A percentile compares a stretch with the other conserved stretches of the same genome.
Conservation (phyloP, 2,888 invertebrate species). For the Mechanitis messenoides region DNA sequence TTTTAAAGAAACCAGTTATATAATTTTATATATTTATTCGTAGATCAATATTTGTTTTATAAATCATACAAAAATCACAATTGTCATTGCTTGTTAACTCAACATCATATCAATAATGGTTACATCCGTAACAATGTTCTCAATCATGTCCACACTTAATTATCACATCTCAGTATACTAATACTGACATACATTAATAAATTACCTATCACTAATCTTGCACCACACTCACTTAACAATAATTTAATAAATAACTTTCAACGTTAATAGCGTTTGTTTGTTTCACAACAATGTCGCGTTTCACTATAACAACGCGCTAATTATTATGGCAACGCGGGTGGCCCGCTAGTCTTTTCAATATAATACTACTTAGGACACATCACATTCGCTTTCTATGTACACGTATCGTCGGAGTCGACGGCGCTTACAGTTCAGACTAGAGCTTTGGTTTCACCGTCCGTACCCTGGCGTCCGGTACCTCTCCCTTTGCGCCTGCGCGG, state of each 20-base stretch:
- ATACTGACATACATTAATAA: constrained; percentile 75
- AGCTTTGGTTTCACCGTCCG: constrained; percentile 73
- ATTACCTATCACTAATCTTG: constrained; percentile 67
- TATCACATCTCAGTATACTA: constrained; percentile 60
- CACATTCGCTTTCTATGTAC: constrained; percentile 74
- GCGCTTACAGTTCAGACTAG: constrained; percentile 65
- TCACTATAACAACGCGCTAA: constrained; percentile 46
- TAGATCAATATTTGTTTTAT: constrained; percentile 55
- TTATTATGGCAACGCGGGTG: constrained; percentile 72
- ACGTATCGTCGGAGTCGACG: constrained; percentile 49
- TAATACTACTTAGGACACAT: constrained; percentile 75
- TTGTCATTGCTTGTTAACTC: constrained; percentile 43
- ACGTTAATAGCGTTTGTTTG: constrained; percentile 49
- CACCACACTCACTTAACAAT: constrained; percentile 67
- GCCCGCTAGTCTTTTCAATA: constrained; percentile 64
- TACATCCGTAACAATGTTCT: constrained; percentile 45
- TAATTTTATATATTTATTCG: constrained; percentile 49
- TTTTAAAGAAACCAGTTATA: constrained; percentile 28
- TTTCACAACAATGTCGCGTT: constrained; percentile 50
- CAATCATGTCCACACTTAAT: constrained; percentile 46
- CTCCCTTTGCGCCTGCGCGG: constrained; percentile 37
- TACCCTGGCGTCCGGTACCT: constrained; percentile 61
- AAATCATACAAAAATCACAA: constrained; percentile 62
- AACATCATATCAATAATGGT: constrained; percentile 52
- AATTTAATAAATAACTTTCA: constrained; percentile 71